Evolutionary conservation across 2,888 invertebrate genomes (phyloP).

Genomic region (Drosophila peninsularis): DNA sequence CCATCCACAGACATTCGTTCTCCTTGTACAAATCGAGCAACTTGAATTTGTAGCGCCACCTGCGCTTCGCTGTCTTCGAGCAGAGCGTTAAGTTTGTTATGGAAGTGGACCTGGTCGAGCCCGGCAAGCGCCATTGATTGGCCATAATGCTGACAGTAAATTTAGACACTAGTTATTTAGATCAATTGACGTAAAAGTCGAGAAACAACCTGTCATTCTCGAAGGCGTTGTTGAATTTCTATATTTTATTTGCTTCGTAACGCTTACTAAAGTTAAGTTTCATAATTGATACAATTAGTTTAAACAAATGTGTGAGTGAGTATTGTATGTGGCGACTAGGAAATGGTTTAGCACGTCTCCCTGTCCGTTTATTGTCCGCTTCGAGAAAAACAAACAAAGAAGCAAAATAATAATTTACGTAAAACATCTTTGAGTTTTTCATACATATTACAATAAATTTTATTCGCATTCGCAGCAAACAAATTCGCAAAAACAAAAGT

Average conservation of each 20-base stretch:
- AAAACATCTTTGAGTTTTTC: conserved; percentile 22
- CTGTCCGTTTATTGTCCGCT: conserved; percentile 60
- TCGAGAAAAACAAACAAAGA: conserved; percentile 21
- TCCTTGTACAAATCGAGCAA: conserved; percentile 54
- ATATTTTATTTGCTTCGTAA: conserved; percentile 34
- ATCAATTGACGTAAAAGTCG: conserved; percentile 8
- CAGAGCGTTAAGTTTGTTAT: neutral
- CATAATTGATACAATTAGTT: conserved; percentile 69
- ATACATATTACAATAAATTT: conserved; percentile 63
- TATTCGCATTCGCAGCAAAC: conserved; percentile 67
- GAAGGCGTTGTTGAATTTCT: conserved; percentile 2
- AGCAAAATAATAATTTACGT: neutral
- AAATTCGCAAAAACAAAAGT: conserved; percentile 54
- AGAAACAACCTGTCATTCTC: neutral
- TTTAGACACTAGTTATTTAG: conserved; percentile 8
- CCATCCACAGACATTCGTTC: conserved; percentile 64
- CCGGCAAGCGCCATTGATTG: too few species aligned
- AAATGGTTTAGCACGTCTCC: conserved; percentile 3
- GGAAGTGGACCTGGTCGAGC: neutral
- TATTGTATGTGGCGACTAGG: neutral
- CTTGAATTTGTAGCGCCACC: conserved; percentile 26
- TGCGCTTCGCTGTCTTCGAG: neutral
- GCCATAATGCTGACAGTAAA: conserved; percentile 19
- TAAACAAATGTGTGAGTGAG: conserved; percentile 23
- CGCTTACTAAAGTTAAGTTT: conserved; percentile 34